A percentile compares a stretch with the other conserved stretches of the same genome.
These are phyloP conservation scores for Furnarius figulus DNA, from an alignment of 2,113 vertebrate species.

Conservation along the genomic window DNA sequence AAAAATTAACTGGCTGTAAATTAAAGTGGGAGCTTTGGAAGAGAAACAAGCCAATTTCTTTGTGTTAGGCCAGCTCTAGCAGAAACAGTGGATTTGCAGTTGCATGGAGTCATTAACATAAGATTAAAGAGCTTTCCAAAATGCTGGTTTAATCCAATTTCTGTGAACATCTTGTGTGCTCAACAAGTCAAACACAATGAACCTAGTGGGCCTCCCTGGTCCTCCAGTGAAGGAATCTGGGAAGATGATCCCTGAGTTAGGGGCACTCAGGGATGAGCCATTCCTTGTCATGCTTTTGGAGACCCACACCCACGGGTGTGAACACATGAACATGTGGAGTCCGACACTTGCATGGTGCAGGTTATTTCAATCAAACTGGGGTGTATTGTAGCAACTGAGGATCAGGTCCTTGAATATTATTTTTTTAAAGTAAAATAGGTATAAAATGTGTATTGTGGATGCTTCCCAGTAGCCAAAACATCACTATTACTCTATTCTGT, in stretches of 20 bases:
- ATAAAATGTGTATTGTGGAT: neutral
- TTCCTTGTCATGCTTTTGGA: neutral
- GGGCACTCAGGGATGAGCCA: neutral
- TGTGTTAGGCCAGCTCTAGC: neutral
- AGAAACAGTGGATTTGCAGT: conserved; percentile 12
- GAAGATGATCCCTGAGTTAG: neutral
- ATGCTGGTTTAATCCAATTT: conserved; percentile 63
- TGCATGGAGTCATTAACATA: neutral
- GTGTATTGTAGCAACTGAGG: neutral
- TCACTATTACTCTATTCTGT: neutral
- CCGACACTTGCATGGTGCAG: neutral
- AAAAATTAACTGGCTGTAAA: neutral
- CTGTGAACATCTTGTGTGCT: conserved; percentile 38
- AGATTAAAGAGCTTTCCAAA: conserved; percentile 60
- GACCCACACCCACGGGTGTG: neutral
- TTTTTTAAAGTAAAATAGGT: neutral
- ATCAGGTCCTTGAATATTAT: neutral
- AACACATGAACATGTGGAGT: neutral
- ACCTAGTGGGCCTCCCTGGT: neutral
- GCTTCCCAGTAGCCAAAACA: neutral
- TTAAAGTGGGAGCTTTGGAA: neutral
- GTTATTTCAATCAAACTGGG: neutral
- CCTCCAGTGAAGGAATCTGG: neutral
- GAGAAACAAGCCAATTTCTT: neutral
- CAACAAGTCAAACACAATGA: conserved; percentile 63